These are phyloP conservation scores for Catamblyrhynchus diadema DNA, from an alignment of 2,797 vertebrate species.

Conservation along the genomic window DNA sequence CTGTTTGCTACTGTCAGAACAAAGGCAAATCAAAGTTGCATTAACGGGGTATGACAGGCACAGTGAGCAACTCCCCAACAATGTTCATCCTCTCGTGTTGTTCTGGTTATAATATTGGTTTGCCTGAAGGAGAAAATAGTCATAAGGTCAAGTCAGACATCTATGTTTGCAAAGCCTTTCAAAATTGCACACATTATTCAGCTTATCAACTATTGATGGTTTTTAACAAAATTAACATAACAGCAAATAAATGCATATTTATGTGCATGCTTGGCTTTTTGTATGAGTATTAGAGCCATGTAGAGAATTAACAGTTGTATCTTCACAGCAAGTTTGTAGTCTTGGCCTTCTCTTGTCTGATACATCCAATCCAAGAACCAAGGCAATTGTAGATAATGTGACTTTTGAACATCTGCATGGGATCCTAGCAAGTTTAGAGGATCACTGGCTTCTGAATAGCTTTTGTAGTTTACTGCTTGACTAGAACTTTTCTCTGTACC, in stretches of 20 bases:
- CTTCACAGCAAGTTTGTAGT: not conserved
- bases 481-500: not conserved
- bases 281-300: not conserved
- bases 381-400: not conserved
- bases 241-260: constrained; percentile 18
- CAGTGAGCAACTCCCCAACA: constrained; percentile 78
- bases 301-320: not conserved
- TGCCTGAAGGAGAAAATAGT: constrained; percentile 45
- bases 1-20: constrained; percentile 89
- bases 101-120: constrained; percentile 54
- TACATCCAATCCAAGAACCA: not conserved
- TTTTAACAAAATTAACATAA: constrained; percentile 1
- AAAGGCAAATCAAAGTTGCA: constrained; percentile 83
- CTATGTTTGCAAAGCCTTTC: constrained; percentile 29
- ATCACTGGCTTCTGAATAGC: not conserved
- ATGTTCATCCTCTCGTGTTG: constrained; percentile 55
- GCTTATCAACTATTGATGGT: not conserved
- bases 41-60: constrained; percentile 86
- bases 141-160: constrained; percentile 36
- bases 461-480: constrained; percentile 10
- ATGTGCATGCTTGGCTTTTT: not conserved
- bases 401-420: not conserved
- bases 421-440: not conserved
- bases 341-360: not conserved
- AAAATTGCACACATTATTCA: constrained; percentile 6